A percentile compares a stretch with the other conserved stretches of the same genome.
Conservation (phyloP, 2,888 invertebrate genomes). For the Brachyopa scutellaris region DNA sequence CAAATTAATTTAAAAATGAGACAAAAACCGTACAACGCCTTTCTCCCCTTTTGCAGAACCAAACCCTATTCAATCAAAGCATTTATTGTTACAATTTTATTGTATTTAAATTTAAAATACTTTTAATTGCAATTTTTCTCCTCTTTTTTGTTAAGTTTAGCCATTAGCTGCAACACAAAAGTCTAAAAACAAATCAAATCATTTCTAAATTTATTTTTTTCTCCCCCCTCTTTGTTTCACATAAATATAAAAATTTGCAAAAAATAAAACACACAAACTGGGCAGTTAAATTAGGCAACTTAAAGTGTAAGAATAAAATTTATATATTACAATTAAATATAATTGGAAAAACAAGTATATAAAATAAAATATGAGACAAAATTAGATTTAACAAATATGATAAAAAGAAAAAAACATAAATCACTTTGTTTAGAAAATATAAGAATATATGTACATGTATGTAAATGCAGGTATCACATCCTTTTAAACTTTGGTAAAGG, state of each 20-base stretch:
- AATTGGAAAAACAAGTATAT: slow-evolving; percentile 35
- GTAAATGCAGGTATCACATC: slow-evolving; percentile 55
- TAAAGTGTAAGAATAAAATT: slow-evolving; percentile 76
- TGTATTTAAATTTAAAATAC: background rate
- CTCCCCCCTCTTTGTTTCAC: slow-evolving; percentile 45
- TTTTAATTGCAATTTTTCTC: slow-evolving; percentile 17
- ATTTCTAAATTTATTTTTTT: slow-evolving; percentile 72
- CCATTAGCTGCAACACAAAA: slow-evolving; percentile 50
- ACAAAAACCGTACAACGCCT: too few relatives aligned
- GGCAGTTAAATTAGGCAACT: slow-evolving; percentile 75
- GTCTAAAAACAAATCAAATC: slow-evolving; percentile 69
- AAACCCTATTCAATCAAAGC: slow-evolving; percentile 60
- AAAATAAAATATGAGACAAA: slow-evolving; percentile 70
- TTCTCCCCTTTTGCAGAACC: slow-evolving; percentile 58
- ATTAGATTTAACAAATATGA: slow-evolving; percentile 74
- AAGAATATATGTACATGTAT: slow-evolving; percentile 22
- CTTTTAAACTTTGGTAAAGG: slow-evolving; percentile 64
- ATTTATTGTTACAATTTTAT: slow-evolving; percentile 45
- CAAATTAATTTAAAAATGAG: slow-evolving; percentile 57
- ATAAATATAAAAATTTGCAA: slow-evolving; percentile 55
- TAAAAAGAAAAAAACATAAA: slow-evolving; percentile 30
- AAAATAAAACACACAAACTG: slow-evolving; percentile 70
- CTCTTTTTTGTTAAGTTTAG: slow-evolving; percentile 56
- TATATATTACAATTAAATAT: slow-evolving; percentile 67
- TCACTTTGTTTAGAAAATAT: slow-evolving; percentile 62